Conservation (phyloP, 2,113 vertebrate genomes). For the Halcyon malimbica region DNA sequence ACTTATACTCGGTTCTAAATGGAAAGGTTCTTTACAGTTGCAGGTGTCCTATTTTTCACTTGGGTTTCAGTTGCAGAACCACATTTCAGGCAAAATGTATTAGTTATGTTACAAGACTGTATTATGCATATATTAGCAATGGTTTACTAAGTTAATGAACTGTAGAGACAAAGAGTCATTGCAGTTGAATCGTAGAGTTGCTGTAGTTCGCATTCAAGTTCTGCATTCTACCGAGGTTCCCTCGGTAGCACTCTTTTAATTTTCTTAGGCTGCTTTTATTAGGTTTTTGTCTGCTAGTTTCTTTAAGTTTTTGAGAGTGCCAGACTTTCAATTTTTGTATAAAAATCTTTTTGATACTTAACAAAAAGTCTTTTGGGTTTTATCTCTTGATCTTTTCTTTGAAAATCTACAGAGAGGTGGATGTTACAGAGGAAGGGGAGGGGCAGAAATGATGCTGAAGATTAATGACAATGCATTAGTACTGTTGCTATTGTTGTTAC, state of each 20-base stretch:
- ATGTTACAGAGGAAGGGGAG: not conserved
- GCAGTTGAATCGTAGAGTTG: not conserved
- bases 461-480: not conserved
- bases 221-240: not conserved
- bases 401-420: not conserved
- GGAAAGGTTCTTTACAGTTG: not conserved
- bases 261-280: not conserved
- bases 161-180: conserved; percentile 52
- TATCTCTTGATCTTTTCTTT: conserved; percentile 47
- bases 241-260: not conserved
- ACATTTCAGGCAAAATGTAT: conserved; percentile 67
- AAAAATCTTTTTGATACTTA: conserved; percentile 9
- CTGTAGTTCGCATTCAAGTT: not conserved
- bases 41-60: conserved; percentile 44
- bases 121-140: conserved; percentile 63
- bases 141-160: conserved; percentile 73
- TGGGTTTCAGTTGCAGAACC: conserved; percentile 51
- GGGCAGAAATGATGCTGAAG: not conserved
- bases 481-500: conserved; percentile 6
- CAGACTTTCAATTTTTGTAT: conserved; percentile 1
- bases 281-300: not conserved
- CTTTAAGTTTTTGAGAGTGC: not conserved
- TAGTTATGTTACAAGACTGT: conserved; percentile 65
- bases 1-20: not conserved
- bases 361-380: not conserved